Base-by-base conservation (phyloP, 53 echinoderm and acorn worm species). In the Paracentrotus lividus region DNA sequence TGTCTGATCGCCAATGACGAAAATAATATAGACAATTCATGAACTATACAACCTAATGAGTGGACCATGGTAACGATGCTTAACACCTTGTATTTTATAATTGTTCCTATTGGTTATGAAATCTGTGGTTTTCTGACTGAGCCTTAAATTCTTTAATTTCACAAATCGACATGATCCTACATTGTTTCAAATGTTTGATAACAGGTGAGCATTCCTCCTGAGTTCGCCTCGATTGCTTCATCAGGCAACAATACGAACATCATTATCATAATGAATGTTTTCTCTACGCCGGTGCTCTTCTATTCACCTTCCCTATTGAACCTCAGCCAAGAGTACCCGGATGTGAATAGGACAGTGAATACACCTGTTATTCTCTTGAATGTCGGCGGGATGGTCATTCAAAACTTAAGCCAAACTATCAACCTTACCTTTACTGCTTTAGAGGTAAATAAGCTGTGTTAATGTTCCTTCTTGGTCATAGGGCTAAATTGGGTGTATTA, bases 391-490 rank as follows among this genome's bases (percentile, higher is more conserved):
- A 9, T 33, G 4, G 52, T 32, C 4, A 9, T 90, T 26, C 52
- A 72, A 67, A 15, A 75, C 72, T 75, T 90, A 20, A 38, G 27
- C 24, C 69, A 72, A 67, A 47, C 90, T 1, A 72, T 90, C 32
- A 90, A 90, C 53, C 31, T 90, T 8, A 90, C 90, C 14, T 90
- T 90, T 67, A 90, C 72, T 21, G 90, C 90, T 27, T 40, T 90
- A 34, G 90, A 51, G 75, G 90, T 90, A 31, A 57, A 24, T 16
- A 84, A n/a, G n/a, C n/a, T n/a, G n/a, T n/a, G n/a, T n/a, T n/a
- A n/a, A n/a, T n/a, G n/a, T n/a, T n/a, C n/a, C n/a, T n/a, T n/a
- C n/a, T n/a, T n/a, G n/a, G n/a, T n/a, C n/a, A n/a, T n/a, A n/a
- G n/a, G n/a, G n/a, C n/a, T n/a, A n/a, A n/a, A n/a, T n/a, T n/a